Evolutionary conservation across 2,888 invertebrate genomes (phyloP).

Genomic region (Orgyia antiqua): DNA sequence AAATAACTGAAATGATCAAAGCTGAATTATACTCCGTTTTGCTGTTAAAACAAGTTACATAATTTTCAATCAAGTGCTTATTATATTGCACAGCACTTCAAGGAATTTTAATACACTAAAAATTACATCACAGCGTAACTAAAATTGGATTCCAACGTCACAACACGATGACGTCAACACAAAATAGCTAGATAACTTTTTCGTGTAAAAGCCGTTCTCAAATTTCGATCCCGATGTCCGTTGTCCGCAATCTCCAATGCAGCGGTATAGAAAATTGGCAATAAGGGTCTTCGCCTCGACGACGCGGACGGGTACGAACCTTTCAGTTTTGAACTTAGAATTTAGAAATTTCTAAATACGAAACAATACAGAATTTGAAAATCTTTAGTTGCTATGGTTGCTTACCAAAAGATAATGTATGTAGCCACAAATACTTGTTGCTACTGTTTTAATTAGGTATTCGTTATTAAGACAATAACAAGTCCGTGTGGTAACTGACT

Average conservation of each 20-base stretch:
- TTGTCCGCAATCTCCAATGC: constrained; percentile 31
- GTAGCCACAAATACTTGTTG: too few relatives aligned
- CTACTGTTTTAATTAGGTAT: too few relatives aligned
- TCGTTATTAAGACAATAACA: too few relatives aligned
- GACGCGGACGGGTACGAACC: constrained; percentile 10
- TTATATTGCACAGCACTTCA: neutral
- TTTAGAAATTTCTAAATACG: too few relatives aligned
- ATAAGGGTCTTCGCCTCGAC: constrained; percentile 27
- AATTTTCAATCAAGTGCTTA: neutral
- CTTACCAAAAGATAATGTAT: too few relatives aligned
- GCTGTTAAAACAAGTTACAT: neutral
- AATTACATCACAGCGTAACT: constrained; percentile 1
- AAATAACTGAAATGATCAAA: too few relatives aligned
- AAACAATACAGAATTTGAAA: too few relatives aligned
- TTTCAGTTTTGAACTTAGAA: too few relatives aligned
- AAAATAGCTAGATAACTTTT: constrained; percentile 2
- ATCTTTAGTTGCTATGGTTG: too few relatives aligned
- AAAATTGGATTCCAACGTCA: constrained; percentile 2
- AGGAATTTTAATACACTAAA: neutral
- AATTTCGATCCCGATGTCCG: constrained; percentile 24
- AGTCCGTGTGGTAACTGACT: too few relatives aligned
- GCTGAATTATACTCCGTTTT: neutral
- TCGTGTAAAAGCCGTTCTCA: constrained; percentile 15
- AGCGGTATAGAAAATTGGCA: constrained; percentile 50
- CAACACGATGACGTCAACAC: neutral